These are phyloP conservation scores for Asarcornis scutulata DNA, from an alignment of 2,113 vertebrate species.

Conservation along the genomic window DNA sequence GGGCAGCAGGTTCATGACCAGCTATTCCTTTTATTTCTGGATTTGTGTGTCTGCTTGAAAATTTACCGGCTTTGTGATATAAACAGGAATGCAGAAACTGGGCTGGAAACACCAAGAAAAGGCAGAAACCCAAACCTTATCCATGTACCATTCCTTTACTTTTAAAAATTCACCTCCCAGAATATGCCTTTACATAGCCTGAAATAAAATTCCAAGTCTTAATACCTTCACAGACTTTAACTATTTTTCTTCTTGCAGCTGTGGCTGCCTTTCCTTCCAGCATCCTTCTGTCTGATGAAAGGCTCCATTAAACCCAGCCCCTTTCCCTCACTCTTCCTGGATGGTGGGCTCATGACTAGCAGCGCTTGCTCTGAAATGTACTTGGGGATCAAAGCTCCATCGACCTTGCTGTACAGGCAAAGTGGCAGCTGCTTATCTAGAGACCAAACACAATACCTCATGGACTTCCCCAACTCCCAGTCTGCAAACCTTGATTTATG, in stretches of 20 bases:
- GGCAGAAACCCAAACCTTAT: background rate
- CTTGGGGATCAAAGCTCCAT: background rate
- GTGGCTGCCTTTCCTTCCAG: background rate
- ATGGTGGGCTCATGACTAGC: background rate
- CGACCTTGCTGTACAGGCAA: background rate
- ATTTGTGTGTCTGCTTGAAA: background rate
- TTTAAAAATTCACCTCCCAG: background rate
- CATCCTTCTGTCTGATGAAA: background rate
- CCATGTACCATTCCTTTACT: background rate
- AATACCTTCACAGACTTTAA: background rate
- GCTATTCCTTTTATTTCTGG: conserved; percentile 35
- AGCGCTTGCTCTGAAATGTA: background rate
- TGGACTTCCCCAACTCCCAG: background rate
- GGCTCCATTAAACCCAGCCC: background rate
- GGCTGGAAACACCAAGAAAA: background rate
- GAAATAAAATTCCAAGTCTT: background rate
- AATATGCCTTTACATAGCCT: background rate
- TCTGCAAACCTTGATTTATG: background rate
- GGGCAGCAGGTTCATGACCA: background rate
- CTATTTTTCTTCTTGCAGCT: background rate
- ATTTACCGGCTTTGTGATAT: background rate
- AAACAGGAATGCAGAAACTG: background rate
- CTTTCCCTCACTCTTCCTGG: background rate
- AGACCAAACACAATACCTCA: background rate
- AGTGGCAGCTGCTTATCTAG: background rate